phyloP scores from a whole-genome alignment of 2,113 vertebrate genomes.

The Columba livia region DNA sequence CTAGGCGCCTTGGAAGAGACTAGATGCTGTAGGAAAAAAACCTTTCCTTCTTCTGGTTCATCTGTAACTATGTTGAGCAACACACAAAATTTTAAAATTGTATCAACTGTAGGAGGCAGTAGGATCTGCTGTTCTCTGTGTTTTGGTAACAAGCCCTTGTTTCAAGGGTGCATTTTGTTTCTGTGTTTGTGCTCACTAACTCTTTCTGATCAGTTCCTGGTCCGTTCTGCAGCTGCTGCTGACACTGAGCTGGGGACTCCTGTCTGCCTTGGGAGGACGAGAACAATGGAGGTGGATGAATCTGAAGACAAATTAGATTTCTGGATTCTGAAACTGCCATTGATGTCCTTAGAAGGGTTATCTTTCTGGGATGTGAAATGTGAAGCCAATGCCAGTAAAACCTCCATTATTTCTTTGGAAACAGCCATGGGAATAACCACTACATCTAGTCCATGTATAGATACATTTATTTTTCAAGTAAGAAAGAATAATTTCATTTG shows the following conservation, averaged over 20 bases:
- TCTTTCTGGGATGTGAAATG: background rate
- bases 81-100: background rate
- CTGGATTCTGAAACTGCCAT: background rate
- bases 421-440: background rate
- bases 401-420: background rate
- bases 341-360: rapidly evolving
- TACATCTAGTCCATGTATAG: background rate
- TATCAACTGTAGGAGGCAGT: background rate
- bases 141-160: background rate
- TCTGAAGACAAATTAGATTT: background rate
- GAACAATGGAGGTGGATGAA: rapidly evolving
- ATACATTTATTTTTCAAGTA: background rate
- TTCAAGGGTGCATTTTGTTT: background rate
- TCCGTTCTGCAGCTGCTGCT: background rate
- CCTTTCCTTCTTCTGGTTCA: background rate
- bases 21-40: background rate
- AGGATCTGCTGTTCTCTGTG: background rate
- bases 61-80: background rate
- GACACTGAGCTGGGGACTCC: rapidly evolving
- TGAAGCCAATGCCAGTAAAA: background rate
- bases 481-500: background rate
- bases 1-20: background rate
- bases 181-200: background rate
- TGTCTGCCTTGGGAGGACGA: rapidly evolving
- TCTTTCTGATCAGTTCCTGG: background rate